Base-by-base conservation (phyloP, 2,888 invertebrate species). In the Lasioglossum leucozonium region DNA sequence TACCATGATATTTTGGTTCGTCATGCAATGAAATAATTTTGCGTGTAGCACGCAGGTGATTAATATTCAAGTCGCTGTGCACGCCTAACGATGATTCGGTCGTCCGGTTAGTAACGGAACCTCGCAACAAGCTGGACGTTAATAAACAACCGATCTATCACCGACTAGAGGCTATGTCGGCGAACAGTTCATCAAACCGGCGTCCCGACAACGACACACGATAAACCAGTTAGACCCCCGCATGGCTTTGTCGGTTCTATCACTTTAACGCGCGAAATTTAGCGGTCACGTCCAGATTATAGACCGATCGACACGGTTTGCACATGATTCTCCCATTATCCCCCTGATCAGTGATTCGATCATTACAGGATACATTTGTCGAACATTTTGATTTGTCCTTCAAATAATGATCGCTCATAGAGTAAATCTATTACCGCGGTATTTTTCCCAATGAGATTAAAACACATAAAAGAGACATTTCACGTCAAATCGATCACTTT, bases 71-170 rank as follows among this genome's bases (percentile, higher is more conserved):
- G 51, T 34, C 62, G 67, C 34, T 26, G 34, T 30, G n/a, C 40
- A 55, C 55, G n/a, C n/a, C 55, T n/a, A 55, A 55, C 55, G 55
- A 55, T 26, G 62, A 71, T 62, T 85, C 72, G 65, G 44, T 51
- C 26, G 40, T 40, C 51, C 16, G n/a, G 37, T 26, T 18, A 30
- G 30, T 18, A 44, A 78, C 58, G 34, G 22, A 72, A 42, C 55
- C 42, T 51, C 51, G n/a, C 34, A 47, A 40, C 40, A 44, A 34
- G 44, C 72, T 34, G 72, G 81, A 79, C 76, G 77, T 83, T 88
- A 77, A 88, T 85, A 87, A 89, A 87, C 69, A 82, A 83, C 44
- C 71, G 69, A 81, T 62, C 67, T 62, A 77, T 79, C 77, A 37
- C 44, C 44, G 67, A n/a, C 67, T 22, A n/a, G 51, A 34, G 58